Evolutionary conservation across 2,888 invertebrate species (phyloP), one percentile per base, ranked within the genome.

Genomic region (Meiosimyza decipiens): DNA sequence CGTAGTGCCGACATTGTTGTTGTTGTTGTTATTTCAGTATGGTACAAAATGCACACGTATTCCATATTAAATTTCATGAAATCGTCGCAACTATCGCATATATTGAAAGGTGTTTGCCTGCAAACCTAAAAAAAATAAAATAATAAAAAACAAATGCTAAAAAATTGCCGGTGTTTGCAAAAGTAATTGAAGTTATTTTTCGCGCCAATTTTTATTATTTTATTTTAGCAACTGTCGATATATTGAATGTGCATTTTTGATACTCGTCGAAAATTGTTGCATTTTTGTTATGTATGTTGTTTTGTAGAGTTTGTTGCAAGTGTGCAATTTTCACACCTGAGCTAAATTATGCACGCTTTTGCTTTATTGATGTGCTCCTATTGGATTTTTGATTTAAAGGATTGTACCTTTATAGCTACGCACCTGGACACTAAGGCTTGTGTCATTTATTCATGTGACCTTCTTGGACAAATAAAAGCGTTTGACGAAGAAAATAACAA

Each of bases 261-360:
- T 40, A 40, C 4, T 40, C 9, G 40, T 40, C 2, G 40, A 2
- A 40, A 40, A 40, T 40, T 40, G 40, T 40, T 40, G 40, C 40
- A 9, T 40, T 40, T 40, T 9, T 7, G 40, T 40, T 40, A 7
- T 7, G 40, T 7, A 7, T 40, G 40, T 40, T 3, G 4, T 22
- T 22, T 3, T 4, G 28, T 28, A 4, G 28, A 28, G 6, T 40
- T 28, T 64, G 68, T 13, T 73, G 71, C 74, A 73, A 73, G 68
- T 76, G 73, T 73, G 73, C 73, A 76, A 69, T 73, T 74, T 76
- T 74, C 73, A 74, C 76, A 76, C 76, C 76, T 76, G 76, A 73
- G 63, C 60, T 74, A 64, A 76, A 76, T 76, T 76, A 40, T 40
- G 6, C 40, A 40, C 9, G 40, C 40, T 40, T 40, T 6, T 40